These are phyloP conservation scores for Nomada fabriciana DNA, from an alignment of 2,888 invertebrate genomes.

Conservation along the genomic window DNA sequence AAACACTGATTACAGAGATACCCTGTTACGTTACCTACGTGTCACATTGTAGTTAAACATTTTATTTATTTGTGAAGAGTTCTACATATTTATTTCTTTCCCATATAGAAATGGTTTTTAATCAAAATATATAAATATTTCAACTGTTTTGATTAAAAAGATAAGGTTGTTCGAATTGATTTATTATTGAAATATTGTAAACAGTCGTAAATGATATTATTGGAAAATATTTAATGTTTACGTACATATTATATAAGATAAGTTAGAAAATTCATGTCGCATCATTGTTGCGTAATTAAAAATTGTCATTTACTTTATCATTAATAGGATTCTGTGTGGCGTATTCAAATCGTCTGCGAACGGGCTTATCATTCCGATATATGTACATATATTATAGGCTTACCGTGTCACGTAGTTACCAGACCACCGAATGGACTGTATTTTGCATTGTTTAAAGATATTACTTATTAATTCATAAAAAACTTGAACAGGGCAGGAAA, in stretches of 20 bases:
- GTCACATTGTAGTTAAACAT: too few relatives aligned
- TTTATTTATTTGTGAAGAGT: too few relatives aligned
- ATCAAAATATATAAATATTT: too few relatives aligned
- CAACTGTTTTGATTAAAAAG: too few relatives aligned
- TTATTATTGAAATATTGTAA: background rate
- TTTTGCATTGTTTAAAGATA: background rate
- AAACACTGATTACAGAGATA: too few relatives aligned
- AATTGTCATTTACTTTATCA: slow-evolving; percentile 17
- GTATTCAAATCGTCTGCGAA: slow-evolving; percentile 22
- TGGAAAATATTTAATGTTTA: background rate
- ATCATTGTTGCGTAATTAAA: background rate
- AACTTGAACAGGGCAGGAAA: too few relatives aligned
- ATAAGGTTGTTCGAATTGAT: too few relatives aligned
- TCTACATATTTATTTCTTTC: too few relatives aligned
- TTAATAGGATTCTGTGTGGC: background rate
- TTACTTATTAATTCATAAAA: background rate
- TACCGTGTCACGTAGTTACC: background rate
- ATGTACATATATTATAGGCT: background rate
- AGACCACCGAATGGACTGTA: background rate
- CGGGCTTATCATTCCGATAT: background rate
- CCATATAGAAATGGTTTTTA: too few relatives aligned
- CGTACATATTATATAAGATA: background rate
- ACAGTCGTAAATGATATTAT: background rate
- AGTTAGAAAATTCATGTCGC: background rate
- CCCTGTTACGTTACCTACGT: too few relatives aligned